Conservation (phyloP, 2,113 vertebrate species). For the Mystacornis crossleyi region DNA sequence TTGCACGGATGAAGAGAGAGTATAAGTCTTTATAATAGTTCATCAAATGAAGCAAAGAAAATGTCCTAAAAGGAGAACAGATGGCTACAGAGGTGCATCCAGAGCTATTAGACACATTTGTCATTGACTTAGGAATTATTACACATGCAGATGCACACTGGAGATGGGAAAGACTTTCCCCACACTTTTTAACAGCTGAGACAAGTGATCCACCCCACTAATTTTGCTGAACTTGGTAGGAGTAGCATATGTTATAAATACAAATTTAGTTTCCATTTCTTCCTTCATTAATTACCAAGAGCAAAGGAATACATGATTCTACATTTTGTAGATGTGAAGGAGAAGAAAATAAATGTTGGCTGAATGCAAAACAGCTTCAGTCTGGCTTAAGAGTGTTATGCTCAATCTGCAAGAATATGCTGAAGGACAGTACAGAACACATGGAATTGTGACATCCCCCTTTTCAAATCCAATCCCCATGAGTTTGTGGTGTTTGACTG, state of each 20-base stretch:
- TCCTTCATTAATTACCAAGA: neutral
- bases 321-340: neutral
- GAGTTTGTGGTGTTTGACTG: neutral
- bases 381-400: neutral
- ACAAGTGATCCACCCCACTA: neutral
- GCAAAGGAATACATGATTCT: neutral
- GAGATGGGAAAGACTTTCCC: neutral
- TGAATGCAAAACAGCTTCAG: neutral
- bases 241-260: neutral
- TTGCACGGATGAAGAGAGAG: neutral
- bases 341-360: neutral
- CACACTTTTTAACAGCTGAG: neutral
- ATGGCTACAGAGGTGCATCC: neutral
- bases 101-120: neutral
- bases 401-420: neutral
- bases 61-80: neutral
- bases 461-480: neutral
- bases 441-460: neutral
- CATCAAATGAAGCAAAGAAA: neutral
- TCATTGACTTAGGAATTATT: neutral
- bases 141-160: neutral
- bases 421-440: neutral
- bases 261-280: neutral
- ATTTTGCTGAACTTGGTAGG: constrained; percentile 10
- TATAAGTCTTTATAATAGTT: neutral